Evolutionary conservation across 1,140 invertebrate species (phyloP).

Genomic region (Lethrus apterus): DNA sequence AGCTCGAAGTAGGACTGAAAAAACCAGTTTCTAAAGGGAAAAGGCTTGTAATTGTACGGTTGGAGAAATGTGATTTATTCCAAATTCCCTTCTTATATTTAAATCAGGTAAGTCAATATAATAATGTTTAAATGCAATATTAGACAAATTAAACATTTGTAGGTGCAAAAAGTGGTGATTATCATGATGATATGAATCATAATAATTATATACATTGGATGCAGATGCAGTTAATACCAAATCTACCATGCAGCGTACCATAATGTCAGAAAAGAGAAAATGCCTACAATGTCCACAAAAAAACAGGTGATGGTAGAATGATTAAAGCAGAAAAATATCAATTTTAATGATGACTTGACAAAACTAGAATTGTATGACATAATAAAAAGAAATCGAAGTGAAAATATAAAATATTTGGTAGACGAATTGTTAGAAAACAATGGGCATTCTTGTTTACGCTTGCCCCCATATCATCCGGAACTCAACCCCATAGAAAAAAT

Average conservation of each 20-base stretch:
- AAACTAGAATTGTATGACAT: conserved; percentile 15
- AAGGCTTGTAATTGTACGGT: conserved; percentile 27
- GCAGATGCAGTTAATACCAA: conserved; percentile 27
- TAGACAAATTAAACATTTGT: no score
- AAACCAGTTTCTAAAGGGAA: conserved; percentile 25
- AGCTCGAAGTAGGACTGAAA: conserved; percentile 23
- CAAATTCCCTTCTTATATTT: conserved; percentile 24
- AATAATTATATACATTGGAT: conserved; percentile 23
- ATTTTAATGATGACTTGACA: conserved; percentile 6
- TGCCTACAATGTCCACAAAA: no score
- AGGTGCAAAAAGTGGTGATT: conserved; percentile 23
- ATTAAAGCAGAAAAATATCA: conserved; percentile 21
- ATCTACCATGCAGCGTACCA: conserved; percentile 39
- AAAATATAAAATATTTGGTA: conserved; percentile 20
- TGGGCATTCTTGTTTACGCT: conserved; percentile 23
- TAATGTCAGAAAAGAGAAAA: conserved; percentile 23
- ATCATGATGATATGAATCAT: conserved; percentile 32
- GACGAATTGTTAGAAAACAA: conserved; percentile 22
- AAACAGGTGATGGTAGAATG: conserved; percentile 31
- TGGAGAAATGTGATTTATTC: conserved; percentile 24
- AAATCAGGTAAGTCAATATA: conserved; percentile 16
- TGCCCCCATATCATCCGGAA: conserved; percentile 39
- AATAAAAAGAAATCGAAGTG: conserved; percentile 14
- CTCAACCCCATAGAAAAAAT: conserved; percentile 39
- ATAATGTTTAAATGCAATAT: no score